phyloP scores from a whole-genome alignment of 2,113 vertebrate species.

The Otolemur garnettii region DNA sequence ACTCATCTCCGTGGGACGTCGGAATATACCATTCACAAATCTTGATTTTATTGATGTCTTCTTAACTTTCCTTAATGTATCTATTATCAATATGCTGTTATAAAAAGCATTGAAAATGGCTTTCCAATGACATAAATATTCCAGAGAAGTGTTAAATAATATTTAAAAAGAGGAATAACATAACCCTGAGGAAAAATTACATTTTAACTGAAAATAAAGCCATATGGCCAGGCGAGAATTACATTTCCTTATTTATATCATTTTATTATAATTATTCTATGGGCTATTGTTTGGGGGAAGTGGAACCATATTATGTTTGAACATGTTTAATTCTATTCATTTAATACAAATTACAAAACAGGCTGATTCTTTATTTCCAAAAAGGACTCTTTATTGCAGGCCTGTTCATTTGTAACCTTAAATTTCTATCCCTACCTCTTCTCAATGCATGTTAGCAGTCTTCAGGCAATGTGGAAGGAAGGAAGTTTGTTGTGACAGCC shows the following conservation, averaged over 20 bases:
- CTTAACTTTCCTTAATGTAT: constrained; percentile 1
- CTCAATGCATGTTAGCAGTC: background rate
- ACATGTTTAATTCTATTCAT: constrained; percentile 33
- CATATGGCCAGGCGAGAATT: constrained; percentile 73
- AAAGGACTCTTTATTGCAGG: background rate
- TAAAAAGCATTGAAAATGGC: constrained; percentile 46
- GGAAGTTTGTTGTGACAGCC: background rate
- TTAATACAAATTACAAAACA: constrained; percentile 58
- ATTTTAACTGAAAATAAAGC: constrained; percentile 69
- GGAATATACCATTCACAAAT: background rate
- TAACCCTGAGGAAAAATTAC: constrained; percentile 61
- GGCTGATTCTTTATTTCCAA: constrained; percentile 25
- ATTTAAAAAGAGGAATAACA: constrained; percentile 55
- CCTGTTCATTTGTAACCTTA: background rate
- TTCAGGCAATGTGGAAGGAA: background rate
- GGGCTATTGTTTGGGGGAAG: constrained; percentile 64
- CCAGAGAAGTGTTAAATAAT: constrained; percentile 44
- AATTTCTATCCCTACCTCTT: background rate
- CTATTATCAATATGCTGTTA: constrained; percentile 34
- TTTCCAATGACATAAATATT: constrained; percentile 15
- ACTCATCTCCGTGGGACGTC: background rate
- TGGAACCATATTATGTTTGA: constrained; percentile 49
- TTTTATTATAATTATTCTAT: constrained; percentile 62
- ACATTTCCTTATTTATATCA: constrained; percentile 57
- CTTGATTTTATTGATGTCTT: constrained; percentile 25